Percentiles rank a stretch among this genome's conserved stretches.
Conservation (phyloP, 2,888 invertebrate species). For the Lobophora halterata region DNA sequence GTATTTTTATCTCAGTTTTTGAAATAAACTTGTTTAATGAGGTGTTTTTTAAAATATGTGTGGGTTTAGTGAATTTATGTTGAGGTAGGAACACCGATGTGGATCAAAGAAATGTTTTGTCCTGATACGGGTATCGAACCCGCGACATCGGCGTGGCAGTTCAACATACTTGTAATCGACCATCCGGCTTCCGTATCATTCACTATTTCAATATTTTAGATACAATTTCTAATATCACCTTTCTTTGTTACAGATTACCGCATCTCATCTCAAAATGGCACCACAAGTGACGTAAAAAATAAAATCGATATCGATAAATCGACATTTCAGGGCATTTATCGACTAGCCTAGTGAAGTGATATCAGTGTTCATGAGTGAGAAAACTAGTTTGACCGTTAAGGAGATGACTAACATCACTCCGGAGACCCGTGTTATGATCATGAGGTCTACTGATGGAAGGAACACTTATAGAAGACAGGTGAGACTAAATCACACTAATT, state of each 20-base stretch:
- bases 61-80: too few species aligned
- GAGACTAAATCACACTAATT: slow-evolving; percentile 12
- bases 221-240: not conserved
- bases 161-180: too few species aligned
- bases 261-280: slow-evolving; percentile 12
- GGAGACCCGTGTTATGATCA: slow-evolving; percentile 73
- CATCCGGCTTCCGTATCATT: too few species aligned
- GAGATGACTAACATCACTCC: slow-evolving; percentile 73
- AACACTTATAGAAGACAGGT: slow-evolving; percentile 70
- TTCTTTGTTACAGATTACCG: slow-evolving; percentile 25
- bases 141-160: too few species aligned
- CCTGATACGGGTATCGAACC: too few species aligned
- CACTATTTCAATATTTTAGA: too few species aligned
- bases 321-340: slow-evolving; percentile 10
- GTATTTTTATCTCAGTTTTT: too few species aligned
- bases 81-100: too few species aligned
- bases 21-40: too few species aligned
- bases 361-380: slow-evolving; percentile 63
- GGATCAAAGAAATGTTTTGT: too few species aligned
- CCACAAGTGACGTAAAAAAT: slow-evolving; percentile 25
- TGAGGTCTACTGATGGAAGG: slow-evolving; percentile 60
- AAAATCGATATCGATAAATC: not conserved
- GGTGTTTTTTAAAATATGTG: too few species aligned
- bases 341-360: slow-evolving; percentile 17
- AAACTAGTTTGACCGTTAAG: slow-evolving; percentile 42